Evolutionary conservation across 2,888 invertebrate species (phyloP), one percentile per base, ranked within the genome.

Genomic region (Anaspis maculata): DNA sequence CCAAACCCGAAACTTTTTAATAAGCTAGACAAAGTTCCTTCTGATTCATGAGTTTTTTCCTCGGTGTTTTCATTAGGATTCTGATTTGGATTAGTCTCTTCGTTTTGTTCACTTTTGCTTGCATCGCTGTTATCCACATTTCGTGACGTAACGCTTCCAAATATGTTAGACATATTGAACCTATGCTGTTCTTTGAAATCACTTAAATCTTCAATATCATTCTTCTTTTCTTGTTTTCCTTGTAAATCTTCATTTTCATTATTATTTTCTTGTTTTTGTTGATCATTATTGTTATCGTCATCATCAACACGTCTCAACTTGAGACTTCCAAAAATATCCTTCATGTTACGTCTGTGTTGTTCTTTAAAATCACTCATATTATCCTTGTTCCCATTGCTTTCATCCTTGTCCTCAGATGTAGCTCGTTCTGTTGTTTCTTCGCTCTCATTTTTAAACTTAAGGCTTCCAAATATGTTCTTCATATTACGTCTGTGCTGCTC

Each of bases 301-400:
- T 44, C 46, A 4, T 41, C 43, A 6, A 31, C 34, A 34, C 22
- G 37, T 30, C 44, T 41, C 14, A 45, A 33, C 32, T 44, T 34
- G 13, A 48, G 45, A 14, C 28, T 27, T 24, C 37, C 34, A 30
- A 48, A 42, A 23, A 44, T 40, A 25, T 38, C 38, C 6, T 28
- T 32, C 52, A 54, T 54, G 4, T 44, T 44, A 33, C 41, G 34
- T 27, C 41, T 45, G 29, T 54, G 51, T 22, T 39, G 36, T 13
- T 22, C 30, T 32, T 48, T 25, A 16, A 34, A 42, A n/a, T n/a
- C n/a, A n/a, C n/a, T n/a, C n/a, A n/a, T n/a, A n/a, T n/a, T n/a
- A n/a, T n/a, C n/a, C n/a, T n/a, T n/a, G n/a, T n/a, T n/a, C n/a
- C n/a, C n/a, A n/a, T n/a, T n/a, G n/a, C n/a, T n/a, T 7, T 30